Evolutionary conservation across 1,140 invertebrate genomes (phyloP).

Genomic region (Lepeophtheirus salmonis): DNA sequence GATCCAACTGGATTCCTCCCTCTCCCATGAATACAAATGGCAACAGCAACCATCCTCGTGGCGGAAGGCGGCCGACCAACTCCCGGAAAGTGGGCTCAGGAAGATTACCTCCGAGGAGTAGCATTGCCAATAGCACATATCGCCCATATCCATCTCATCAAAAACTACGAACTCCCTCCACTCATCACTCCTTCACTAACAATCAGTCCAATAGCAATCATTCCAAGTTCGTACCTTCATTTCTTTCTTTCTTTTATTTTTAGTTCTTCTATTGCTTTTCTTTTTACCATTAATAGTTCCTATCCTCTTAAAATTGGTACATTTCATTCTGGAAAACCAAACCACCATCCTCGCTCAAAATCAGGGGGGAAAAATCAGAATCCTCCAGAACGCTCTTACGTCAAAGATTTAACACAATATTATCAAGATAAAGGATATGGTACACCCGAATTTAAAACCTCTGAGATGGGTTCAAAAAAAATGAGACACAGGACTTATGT

Average conservation of each 20-base stretch:
- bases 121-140: background rate
- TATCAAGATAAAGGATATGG: background rate
- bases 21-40: background rate
- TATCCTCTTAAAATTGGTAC: background rate
- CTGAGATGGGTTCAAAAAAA: constrained; percentile 1
- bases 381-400: background rate
- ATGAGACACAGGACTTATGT: background rate
- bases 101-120: background rate
- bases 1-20: background rate
- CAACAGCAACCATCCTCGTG: background rate
- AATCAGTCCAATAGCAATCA: too few species aligned
- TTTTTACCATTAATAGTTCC: too few species aligned
- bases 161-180: background rate
- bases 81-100: background rate
- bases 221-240: too few species aligned
- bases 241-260: too few species aligned
- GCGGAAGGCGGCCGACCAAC: too few species aligned
- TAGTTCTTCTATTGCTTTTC: too few species aligned
- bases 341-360: too few species aligned
- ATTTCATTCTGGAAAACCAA: background rate
- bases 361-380: background rate
- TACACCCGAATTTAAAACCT: constrained; percentile 2
- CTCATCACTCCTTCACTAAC: too few species aligned
- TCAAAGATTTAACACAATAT: background rate
- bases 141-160: background rate